Percentiles rank a stretch among this genome's conserved stretches.
These are phyloP conservation scores for Unio delphinus DNA, from an alignment of 2,888 invertebrate genomes.

Conservation along the genomic window DNA sequence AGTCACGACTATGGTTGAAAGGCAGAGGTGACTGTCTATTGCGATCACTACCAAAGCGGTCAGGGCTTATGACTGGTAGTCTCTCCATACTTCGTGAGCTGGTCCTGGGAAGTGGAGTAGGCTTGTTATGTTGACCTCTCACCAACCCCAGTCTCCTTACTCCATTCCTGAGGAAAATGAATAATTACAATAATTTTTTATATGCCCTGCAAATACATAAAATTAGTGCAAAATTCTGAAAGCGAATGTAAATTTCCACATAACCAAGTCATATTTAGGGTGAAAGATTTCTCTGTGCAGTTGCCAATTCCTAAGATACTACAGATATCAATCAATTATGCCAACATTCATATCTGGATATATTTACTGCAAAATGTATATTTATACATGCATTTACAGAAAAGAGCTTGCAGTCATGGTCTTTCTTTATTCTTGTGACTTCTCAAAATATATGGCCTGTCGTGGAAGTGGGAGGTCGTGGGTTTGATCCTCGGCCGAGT, in stretches of 20 bases:
- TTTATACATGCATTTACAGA: too few relatives aligned
- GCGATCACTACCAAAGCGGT: slow-evolving; percentile 34
- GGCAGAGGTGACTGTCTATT: slow-evolving; percentile 16
- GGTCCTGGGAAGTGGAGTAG: slow-evolving; percentile 36
- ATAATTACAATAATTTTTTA: neutral
- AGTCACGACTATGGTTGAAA: slow-evolving; percentile 29
- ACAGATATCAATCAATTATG: too few relatives aligned
- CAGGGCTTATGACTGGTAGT: slow-evolving; percentile 45
- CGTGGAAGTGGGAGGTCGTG: too few relatives aligned
- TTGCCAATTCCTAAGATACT: too few relatives aligned
- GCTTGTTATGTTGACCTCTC: slow-evolving; percentile 28
- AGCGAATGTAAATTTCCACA: neutral
- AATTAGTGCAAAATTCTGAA: neutral
- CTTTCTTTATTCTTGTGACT: too few relatives aligned
- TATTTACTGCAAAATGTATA: too few relatives aligned
- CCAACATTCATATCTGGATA: too few relatives aligned
- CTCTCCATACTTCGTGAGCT: slow-evolving; percentile 41
- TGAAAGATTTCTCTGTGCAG: too few relatives aligned
- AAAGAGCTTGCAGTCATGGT: too few relatives aligned
- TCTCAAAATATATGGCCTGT: too few relatives aligned
- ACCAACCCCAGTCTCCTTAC: slow-evolving; percentile 37
- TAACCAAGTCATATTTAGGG: too few relatives aligned
- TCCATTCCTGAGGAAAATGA: slow-evolving; percentile 22
- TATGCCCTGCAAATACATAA: neutral
- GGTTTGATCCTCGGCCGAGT: too few relatives aligned